A percentile compares a stretch with the other conserved stretches of the same genome.
Evolutionary conservation across 1,140 invertebrate species (phyloP).

Genomic region (Drosophila littoralis): DNA sequence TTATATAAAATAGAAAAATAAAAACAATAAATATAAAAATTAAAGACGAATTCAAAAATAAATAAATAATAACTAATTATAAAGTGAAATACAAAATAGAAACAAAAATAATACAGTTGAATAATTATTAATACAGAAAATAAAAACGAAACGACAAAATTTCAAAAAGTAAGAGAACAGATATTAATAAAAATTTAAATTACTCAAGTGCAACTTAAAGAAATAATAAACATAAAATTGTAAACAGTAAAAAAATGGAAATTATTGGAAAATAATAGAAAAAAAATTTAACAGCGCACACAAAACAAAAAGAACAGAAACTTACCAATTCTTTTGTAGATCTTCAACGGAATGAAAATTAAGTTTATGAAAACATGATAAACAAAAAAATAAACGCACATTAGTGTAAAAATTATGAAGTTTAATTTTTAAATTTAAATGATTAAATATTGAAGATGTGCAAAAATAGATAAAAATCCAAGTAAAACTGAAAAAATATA

Average conservation of each 20-base stretch:
- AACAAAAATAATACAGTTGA: slow-evolving; percentile 1
- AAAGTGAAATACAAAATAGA: slow-evolving; percentile 11
- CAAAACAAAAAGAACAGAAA: not conserved
- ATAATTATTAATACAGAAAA: not conserved
- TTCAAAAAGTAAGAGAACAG: not conserved
- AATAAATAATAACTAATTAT: slow-evolving; percentile 9
- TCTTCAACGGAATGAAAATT: too few species aligned
- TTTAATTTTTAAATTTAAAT: too few species aligned
- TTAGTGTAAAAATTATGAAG: too few species aligned
- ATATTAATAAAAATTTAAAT: too few species aligned
- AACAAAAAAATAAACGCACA: too few species aligned
- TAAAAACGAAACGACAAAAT: not conserved
- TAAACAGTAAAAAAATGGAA: too few species aligned
- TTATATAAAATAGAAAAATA: slow-evolving; percentile 3
- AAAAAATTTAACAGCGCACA: not conserved
- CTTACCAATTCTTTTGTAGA: slow-evolving; percentile 12
- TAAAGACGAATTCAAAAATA: slow-evolving; percentile 10
- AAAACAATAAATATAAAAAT: slow-evolving; percentile 4
- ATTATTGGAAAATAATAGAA: not conserved
- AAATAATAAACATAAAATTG: too few species aligned
- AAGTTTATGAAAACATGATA: too few species aligned
- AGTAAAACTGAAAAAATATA: too few species aligned
- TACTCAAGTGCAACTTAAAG: too few species aligned
- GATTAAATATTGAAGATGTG: too few species aligned
- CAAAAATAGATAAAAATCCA: too few species aligned